Base-by-base conservation (phyloP, 2,113 vertebrate species). In the Aphyosemion australe region DNA sequence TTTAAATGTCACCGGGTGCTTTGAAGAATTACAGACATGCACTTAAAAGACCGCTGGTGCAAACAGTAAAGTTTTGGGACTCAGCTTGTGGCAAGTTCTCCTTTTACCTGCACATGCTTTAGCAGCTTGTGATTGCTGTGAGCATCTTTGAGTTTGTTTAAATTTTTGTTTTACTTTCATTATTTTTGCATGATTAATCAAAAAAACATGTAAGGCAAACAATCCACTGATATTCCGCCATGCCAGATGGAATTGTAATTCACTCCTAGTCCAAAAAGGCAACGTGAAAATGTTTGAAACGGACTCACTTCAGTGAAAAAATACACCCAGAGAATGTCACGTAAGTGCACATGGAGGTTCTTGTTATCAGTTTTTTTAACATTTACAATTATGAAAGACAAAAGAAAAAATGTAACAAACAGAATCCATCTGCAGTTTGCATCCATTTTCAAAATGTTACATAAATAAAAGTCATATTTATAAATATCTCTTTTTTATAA, bases 401-500 rank as follows among this genome's bases (percentile, higher is more conserved):
- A 89, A 93, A 82, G 76, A 69, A 47, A 89, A 90, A 90, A 91
- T 78, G 85, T 89, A 90, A 92, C 89, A 92, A 94, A 94, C 90
- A 86, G 84, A 93, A 90, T 91, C 89, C 91, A 91, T 91, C 92
- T 94, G 91, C 92, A 93, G 88, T 92, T 92, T 92, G 86, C 86
- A 90, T 91, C 77, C 84, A 88, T 92, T 91, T 90, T 81, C 84
- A 88, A 92, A 93, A 90, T 91, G 90, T 91, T 93, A 93, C 93
- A 93, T 94, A 94, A 94, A 93, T 94, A 93, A 90, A 93, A 94
- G 85, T 87, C 89, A 91, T 90, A 92, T 92, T 92, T 92, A 94
- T 93, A 94, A 93, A 94, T 93, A 93, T 90, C 91, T 94, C 91
- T 93, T 93, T 26, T 92, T 93, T 94, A 93, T 93, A 94, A 93